phyloP scores from a whole-genome alignment of 2,888 invertebrate genomes.

The Lysandra bellargus region DNA sequence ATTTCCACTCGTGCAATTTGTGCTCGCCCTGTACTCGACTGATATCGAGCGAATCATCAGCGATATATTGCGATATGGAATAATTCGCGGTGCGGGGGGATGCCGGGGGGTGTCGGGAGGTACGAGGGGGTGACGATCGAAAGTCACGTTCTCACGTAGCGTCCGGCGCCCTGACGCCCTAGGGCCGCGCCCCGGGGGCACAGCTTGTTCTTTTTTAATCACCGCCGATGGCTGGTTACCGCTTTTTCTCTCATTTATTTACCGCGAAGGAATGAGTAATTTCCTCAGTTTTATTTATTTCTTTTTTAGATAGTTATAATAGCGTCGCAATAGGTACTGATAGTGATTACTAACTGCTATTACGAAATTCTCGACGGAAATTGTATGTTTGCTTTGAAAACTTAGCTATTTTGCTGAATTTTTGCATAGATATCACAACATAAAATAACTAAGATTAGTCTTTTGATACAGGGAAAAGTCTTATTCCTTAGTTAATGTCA shows the following conservation, averaged over 20 bases:
- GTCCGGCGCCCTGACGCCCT: conserved; percentile 46
- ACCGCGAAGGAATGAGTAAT: neutral
- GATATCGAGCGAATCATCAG: conserved; percentile 55
- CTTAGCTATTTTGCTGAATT: neutral
- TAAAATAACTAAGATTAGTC: too few species aligned
- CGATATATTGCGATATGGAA: conserved; percentile 70
- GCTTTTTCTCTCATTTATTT: conserved; percentile 1
- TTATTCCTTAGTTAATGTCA: too few species aligned
- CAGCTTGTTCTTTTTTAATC: conserved; percentile 16
- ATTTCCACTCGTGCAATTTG: neutral
- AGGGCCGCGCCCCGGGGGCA: conserved; percentile 30
- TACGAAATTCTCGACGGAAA: neutral
- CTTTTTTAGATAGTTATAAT: neutral
- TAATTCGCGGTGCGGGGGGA: conserved; percentile 50
- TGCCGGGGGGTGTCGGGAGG: conserved; percentile 32
- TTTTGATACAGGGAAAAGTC: too few species aligned
- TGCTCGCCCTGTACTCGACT: conserved; percentile 47
- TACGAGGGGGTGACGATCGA: conserved; percentile 47
- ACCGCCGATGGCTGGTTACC: conserved; percentile 6
- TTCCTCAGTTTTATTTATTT: neutral
- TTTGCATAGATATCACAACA: too few species aligned
- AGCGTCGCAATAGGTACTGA: neutral
- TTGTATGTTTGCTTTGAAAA: neutral
- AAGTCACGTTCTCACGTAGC: conserved; percentile 68
- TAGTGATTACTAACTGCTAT: neutral